Evolutionary conservation across 2,797 vertebrate species (phyloP).

Genomic region (Diplodus sargus): DNA sequence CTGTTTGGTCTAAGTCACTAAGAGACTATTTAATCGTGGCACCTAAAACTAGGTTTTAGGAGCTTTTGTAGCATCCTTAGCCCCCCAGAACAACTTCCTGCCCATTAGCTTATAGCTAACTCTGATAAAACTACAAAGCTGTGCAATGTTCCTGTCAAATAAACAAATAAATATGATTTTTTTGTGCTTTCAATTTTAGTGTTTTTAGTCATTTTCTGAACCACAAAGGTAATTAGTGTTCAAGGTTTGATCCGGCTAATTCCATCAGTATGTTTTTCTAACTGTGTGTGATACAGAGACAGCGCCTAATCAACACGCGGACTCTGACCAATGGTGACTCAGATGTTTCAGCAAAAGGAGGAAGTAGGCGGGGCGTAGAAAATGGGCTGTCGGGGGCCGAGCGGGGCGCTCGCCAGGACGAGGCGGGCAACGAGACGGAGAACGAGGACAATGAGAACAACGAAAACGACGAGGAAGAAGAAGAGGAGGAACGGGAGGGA

Average conservation of each 20-base stretch:
- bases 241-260: not conserved
- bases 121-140: too few species aligned
- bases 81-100: too few species aligned
- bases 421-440: conserved; percentile 88
- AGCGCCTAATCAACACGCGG: conserved; percentile 92
- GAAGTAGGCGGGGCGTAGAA: conserved; percentile 87
- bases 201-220: too few species aligned
- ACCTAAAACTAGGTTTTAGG: too few species aligned
- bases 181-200: too few species aligned
- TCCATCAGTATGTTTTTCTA: not conserved
- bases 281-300: conserved; percentile 85
- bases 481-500: conserved; percentile 87
- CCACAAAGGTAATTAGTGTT: not conserved
- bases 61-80: too few species aligned
- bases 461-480: conserved; percentile 90
- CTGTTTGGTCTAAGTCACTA: too few species aligned
- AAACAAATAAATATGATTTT: too few species aligned
- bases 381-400: conserved; percentile 88
- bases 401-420: conserved; percentile 76
- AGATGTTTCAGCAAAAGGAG: conserved; percentile 88
- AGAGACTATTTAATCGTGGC: too few species aligned
- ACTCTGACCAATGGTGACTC: conserved; percentile 91
- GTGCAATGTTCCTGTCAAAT: too few species aligned
- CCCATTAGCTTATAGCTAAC: too few species aligned
- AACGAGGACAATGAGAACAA: conserved; percentile 92